Evolutionary conservation across 2,888 invertebrate species (phyloP), one percentile per base, ranked within the genome.

Genomic region (Drosophila fungiperda): DNA sequence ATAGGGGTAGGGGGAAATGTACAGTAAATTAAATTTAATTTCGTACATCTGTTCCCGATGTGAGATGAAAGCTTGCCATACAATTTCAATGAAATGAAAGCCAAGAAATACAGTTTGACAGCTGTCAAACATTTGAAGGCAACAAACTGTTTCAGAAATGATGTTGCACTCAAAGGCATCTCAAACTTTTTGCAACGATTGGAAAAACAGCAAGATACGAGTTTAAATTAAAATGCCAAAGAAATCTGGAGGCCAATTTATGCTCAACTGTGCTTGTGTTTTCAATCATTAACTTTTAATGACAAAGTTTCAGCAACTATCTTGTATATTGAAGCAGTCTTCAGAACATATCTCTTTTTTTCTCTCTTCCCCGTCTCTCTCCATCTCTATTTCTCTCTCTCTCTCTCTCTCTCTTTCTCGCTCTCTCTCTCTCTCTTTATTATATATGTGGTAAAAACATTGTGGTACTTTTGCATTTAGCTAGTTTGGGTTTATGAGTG

Each of bases 1-100:
- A 54, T 9, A 7, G 11, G 40, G 9, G 32, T 7, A 15, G 0
- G 20, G 3, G n/a, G 6, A 63, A 69, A 70, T 73, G 29, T 40
- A 29, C 42, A 57, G 74, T 80, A 78, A 86, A 88, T 88, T 80
- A 68, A 78, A 80, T 79, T 70, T 61, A 59, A 60, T 49, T 58
- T 63, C 61, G 42, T 40, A 40, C 49, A 12, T 12, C 55, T 36
- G 23, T 3, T 49, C 2, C 50, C 29, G 9, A 29, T 29, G 29
- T 15, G 15, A 20, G 26, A 26, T n/a, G 29, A 38, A 26, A 49
- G 26, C 49, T 49, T 23, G 26, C 26, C 26, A 49, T 26, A 17
- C 49, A 49, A 49, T 49, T 49, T 26, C 26, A 23, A 17, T 17
- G 12, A 45, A 6, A 3, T 45, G 23, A 23, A 23, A 45, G 26